Evolutionary conservation across 2,888 invertebrate species (phyloP).

Genomic region (Patella caerulea): DNA sequence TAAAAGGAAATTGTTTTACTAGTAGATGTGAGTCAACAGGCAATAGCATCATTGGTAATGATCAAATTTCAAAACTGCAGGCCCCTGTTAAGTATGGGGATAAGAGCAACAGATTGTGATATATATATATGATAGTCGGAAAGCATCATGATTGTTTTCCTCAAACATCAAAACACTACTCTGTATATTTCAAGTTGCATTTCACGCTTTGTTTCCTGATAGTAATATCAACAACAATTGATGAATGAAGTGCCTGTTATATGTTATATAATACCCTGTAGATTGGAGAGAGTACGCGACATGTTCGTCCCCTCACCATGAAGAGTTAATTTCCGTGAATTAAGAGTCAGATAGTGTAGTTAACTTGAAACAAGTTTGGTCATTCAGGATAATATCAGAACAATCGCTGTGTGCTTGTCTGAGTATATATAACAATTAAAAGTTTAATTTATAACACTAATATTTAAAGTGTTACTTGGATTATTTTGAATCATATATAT

Average conservation of each 20-base stretch:
- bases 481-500: too few species aligned
- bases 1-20: slow-evolving; percentile 3
- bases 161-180: neutral
- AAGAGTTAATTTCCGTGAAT: slow-evolving; percentile 4
- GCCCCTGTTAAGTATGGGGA: neutral
- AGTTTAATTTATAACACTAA: too few species aligned
- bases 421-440: too few species aligned
- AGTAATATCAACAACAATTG: neutral
- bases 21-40: neutral
- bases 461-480: too few species aligned
- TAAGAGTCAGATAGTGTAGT: slow-evolving; percentile 1
- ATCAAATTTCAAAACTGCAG: neutral
- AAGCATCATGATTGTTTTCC: neutral
- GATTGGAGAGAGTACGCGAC: neutral
- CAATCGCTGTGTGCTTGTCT: too few species aligned
- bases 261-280: neutral
- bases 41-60: neutral
- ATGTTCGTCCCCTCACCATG: neutral
- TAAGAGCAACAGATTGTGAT: neutral
- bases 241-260: neutral
- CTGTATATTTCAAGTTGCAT: slow-evolving; percentile 2
- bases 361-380: neutral
- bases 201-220: slow-evolving; percentile 11
- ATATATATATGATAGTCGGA: slow-evolving; percentile 6
- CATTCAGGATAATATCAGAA: too few species aligned